Evolutionary conservation across 2,888 invertebrate species (phyloP), one percentile per base, ranked within the genome.

Genomic region (Hirtodrosophila histrioides): DNA sequence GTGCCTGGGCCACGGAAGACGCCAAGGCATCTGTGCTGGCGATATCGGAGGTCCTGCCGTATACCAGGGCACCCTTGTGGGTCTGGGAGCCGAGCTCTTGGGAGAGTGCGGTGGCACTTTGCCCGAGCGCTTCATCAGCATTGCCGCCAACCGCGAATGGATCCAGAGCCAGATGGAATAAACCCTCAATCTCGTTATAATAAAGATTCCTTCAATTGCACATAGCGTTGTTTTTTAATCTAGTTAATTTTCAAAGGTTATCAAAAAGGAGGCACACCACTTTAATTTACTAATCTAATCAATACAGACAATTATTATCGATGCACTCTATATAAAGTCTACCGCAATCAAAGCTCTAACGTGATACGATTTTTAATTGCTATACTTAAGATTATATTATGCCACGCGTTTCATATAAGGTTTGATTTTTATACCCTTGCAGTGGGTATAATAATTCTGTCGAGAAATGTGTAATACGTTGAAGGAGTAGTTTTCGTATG

Each of bases 41-140:
- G 91, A 91, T 41, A 82, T 88, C 10, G 91, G 91, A 7, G 90
- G 90, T n/a, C 90, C 90, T 0, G 89, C 89, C 12, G 85, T 90
- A 9, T 87, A 83, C 23, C 27, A 73, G 0, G 66, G 56, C 0
- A 43, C 74, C 27, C 69, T 90, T 23, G 85, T 90, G 6, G 90
- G 90, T 5, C 69, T 91, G 9, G 83, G 88, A 4, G 90, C 79
- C 36, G 81, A 88, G 46, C 46, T 86, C 8, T 46, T 87, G 3
- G 80, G 82, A 46, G 85, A 89, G 36, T 90, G 90, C 58, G 90
- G 89, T 11, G 64, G 83, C 54, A 2, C 65, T 11, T 55, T 86
- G 63, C 89, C 90, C 5, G 90, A 90, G 68, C 76, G 86, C 4
- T 90, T 86, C 63, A 78, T 86, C 7, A 86, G 81, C 69, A 80